These are phyloP conservation scores for Hydrolagus affinis DNA, from an alignment of 2,113 vertebrate species.

Conservation along the genomic window DNA sequence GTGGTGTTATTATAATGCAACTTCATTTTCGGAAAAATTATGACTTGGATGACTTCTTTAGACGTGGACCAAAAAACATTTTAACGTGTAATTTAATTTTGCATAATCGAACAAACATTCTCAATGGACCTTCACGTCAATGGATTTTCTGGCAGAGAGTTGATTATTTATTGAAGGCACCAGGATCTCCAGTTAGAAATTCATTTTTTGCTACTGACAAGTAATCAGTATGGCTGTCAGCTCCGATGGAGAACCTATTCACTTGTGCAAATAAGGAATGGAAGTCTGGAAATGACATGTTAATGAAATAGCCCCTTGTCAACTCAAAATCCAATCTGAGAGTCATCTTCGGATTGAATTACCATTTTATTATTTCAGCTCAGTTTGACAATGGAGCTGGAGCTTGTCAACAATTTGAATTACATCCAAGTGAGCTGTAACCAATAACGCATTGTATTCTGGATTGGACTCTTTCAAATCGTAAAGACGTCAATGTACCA, in stretches of 20 bases:
- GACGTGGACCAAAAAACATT: constrained; percentile 32
- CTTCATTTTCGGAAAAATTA: fast-evolving
- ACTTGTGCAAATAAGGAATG: constrained; percentile 59
- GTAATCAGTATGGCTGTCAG: constrained; percentile 66
- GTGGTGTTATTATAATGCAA: background rate
- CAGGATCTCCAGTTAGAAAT: constrained; percentile 53
- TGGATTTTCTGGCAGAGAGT: constrained; percentile 48
- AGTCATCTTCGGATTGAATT: constrained; percentile 61
- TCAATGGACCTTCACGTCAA: constrained; percentile 36
- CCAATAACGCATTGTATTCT: constrained; percentile 20
- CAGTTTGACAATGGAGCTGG: constrained; percentile 45
- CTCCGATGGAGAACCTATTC: constrained; percentile 57
- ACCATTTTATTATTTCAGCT: constrained; percentile 47
- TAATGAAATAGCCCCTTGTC: constrained; percentile 60
- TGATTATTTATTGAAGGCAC: constrained; percentile 51
- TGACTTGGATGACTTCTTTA: constrained; percentile 3
- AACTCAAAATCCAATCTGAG: constrained; percentile 57
- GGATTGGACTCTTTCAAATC: background rate
- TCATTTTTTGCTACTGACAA: constrained; percentile 64
- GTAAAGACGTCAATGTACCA: background rate
- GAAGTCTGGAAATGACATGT: constrained; percentile 60
- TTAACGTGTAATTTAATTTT: constrained; percentile 35
- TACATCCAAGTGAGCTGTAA: constrained; percentile 12
- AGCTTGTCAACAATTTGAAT: constrained; percentile 22
- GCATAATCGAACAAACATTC: constrained; percentile 23